Percentiles rank a stretch among this genome's conserved stretches.
These are phyloP conservation scores for Chlorops oryzae DNA, from an alignment of 1,140 invertebrate genomes.

Conservation along the genomic window DNA sequence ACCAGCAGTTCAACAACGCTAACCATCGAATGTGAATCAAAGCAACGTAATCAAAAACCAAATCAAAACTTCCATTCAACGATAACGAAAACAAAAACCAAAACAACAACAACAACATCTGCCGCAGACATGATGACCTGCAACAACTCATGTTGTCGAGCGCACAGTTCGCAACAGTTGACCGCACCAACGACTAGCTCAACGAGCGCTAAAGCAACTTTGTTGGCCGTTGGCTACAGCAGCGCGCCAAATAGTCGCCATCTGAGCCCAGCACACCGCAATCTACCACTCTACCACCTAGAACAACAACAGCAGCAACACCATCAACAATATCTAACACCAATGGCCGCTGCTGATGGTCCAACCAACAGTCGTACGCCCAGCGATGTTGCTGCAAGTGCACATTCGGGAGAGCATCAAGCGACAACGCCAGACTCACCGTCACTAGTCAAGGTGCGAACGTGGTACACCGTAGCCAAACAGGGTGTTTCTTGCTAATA, in stretches of 20 bases:
- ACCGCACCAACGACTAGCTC: too few relatives aligned
- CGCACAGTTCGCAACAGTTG: too few relatives aligned
- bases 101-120: constrained; percentile 2
- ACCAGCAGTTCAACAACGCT: constrained; percentile 5
- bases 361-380: background rate
- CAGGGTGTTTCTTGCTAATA: constrained; percentile 47
- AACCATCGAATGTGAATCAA: constrained; percentile 15
- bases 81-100: too few relatives aligned
- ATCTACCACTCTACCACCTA: too few relatives aligned
- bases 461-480: constrained; percentile 47
- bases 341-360: constrained; percentile 1
- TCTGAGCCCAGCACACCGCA: background rate
- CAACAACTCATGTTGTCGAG: too few relatives aligned
- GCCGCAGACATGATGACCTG: too few relatives aligned
- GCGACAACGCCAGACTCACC: constrained; percentile 37
- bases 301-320: constrained; percentile 13
- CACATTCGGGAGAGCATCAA: constrained; percentile 7
- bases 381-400: constrained; percentile 5
- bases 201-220: too few relatives aligned
- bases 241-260: background rate
- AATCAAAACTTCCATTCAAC: background rate
- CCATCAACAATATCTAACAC: constrained; percentile 5
- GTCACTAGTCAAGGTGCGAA: constrained; percentile 44
- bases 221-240: background rate
- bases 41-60: background rate